Base-by-base conservation (phyloP, 2,113 vertebrate species). In the Pagrus major region DNA sequence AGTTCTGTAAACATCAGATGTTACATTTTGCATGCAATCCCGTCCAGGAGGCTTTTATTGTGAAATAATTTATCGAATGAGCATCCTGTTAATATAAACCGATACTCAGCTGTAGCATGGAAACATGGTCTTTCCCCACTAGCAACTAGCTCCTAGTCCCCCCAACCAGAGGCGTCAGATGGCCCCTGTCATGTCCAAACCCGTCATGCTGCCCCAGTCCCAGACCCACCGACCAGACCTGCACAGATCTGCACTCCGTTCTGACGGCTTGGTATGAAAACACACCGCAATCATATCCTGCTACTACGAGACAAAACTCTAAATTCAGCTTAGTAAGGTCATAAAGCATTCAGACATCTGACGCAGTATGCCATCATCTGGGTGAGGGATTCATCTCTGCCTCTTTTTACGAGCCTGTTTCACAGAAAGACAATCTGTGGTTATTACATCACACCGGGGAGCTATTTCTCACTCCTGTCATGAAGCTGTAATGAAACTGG, bases 81-180 rank as follows among this genome's bases (percentile, higher is more conserved):
- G 21, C 12, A 37, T 15, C 4, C 25, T 59, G 39, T 64, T 39
- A 71, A 56, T 71, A 41, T 11, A 71, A 20, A 46, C 14, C 29
- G 44, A n/a, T 44, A 59, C 37, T 56, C 20, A 65, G 60, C 27
- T 88, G 59, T 72, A 70, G 42, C 55, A 49, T 71, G 44, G 31
- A 82, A 72, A 54, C 71, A 3, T 41, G 85, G 25, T 65, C 42
- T 81, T 63, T 83, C 61, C 55, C 64, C 1, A 44, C 58, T 93
- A 99, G 97, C 96, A 98, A 92, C 94, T 99, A 90, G 97, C 97
- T 88, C 97, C 97, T 84, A 98, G 97, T 81, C 97, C 98, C 69
- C 96, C 97, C 73, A 96, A 93, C 76, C 97, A 97, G 73, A 94
- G 96, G 81, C 95, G 94, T 80, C 97, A 96, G 88, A 93, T 91